These are phyloP conservation scores for Nephrocerus scutellatus DNA, from an alignment of 2,888 invertebrate genomes.

Conservation along the genomic window DNA sequence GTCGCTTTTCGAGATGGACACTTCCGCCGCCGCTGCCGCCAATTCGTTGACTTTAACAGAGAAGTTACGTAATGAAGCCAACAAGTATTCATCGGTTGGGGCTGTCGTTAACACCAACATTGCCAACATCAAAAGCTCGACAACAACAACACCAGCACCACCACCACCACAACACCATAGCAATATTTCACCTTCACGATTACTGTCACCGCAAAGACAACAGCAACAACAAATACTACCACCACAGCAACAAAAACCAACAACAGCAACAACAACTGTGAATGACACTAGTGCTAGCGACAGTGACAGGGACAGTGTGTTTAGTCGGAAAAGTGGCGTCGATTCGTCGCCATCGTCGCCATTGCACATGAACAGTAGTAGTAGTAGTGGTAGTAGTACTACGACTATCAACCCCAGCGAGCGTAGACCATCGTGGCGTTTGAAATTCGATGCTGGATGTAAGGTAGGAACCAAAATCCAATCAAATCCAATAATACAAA, in stretches of 20 bases:
- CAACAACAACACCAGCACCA: conserved; percentile 23
- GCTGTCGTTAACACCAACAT: no score
- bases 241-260: conserved; percentile 2
- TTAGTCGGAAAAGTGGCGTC: conserved; percentile 21
- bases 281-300: conserved; percentile 14
- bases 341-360: conserved; percentile 30
- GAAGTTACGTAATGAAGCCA: conserved; percentile 37
- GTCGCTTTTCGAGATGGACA: conserved; percentile 39
- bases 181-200: conserved; percentile 1
- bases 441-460: conserved; percentile 81
- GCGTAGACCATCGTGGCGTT: conserved; percentile 85
- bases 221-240: conserved; percentile 7
- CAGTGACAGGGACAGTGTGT: conserved; percentile 25
- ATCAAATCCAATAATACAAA: conserved; percentile 10
- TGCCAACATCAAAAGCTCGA: conserved; percentile 3
- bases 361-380: conserved; percentile 23
- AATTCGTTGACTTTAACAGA: conserved; percentile 35
- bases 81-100: conserved; percentile 31
- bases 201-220: conserved; percentile 1
- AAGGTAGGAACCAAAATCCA: conserved; percentile 58
- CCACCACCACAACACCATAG: conserved; percentile 22
- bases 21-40: no score
- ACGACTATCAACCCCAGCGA: conserved; percentile 48
- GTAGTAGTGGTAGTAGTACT: conserved; percentile 16
- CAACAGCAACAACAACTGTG: conserved; percentile 16